Base-by-base conservation (phyloP, 37 sponge, comb jelly and placozoan species). In the Hormiphora californensis region DNA sequence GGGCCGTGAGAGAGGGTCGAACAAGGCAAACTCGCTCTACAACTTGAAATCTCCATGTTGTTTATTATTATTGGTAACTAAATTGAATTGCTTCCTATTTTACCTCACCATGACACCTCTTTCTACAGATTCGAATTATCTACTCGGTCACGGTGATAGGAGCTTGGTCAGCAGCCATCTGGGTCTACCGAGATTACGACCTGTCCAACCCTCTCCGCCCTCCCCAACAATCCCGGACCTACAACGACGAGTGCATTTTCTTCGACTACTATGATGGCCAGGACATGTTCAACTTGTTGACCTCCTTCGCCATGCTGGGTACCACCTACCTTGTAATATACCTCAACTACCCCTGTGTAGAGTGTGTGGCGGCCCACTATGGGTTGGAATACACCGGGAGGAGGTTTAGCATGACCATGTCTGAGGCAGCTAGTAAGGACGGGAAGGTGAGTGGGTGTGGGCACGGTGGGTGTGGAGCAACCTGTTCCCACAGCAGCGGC, bases 191-290 rank as follows among this genome's bases (percentile, higher is more conserved):
- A 23, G 27, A 57, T 5, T 57, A 57, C 61, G 61, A 57, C 23
- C 61, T 57, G n/a, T 57, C n/a, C 61, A 57, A 57, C 61, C 61
- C 61, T 30, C 61, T 57, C 61, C 61, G 61, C 4, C 27, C 61
- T 19, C 61, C 61, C 61, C 61, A 57, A 15, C 17, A 57, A 15
- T 57, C 61, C 7, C 61, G 61, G 17, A 57, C 61, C 17, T 28
- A 28, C 30, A 57, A 57, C 61, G 61, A 57, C 61, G 3, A 57
- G 61, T 57, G 61, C 61, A 57, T 57, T 30, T 57, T 57, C n/a
- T 57, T 57, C 61, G 61, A 57, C 61, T 57, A 57, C 61, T 57
- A 57, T 30, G 61, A 57, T 12, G 61, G 61, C 7, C n/a, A 57
- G 30, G 61, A 57, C 61, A 57, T 57, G 61, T 57, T 57, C 61